A percentile compares a stretch with the other conserved stretches of the same genome.
These are phyloP conservation scores for Nixonia krombeini DNA, from an alignment of 1,140 invertebrate genomes.

Conservation along the genomic window DNA sequence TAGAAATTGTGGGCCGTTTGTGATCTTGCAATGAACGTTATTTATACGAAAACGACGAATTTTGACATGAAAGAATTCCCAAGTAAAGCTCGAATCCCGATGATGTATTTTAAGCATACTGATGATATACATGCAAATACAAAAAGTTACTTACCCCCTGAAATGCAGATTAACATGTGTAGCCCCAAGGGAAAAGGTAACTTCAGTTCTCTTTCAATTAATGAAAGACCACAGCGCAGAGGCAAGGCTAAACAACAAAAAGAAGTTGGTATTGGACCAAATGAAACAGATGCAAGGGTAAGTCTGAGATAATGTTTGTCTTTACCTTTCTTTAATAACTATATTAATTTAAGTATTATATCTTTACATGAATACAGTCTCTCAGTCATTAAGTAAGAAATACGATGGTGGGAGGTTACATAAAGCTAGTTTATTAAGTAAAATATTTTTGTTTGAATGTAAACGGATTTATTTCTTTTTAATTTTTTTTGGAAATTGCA, in stretches of 20 bases:
- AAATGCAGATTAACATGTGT: slow-evolving; percentile 75
- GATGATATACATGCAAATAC: slow-evolving; percentile 81
- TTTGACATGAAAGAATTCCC: slow-evolving; percentile 92
- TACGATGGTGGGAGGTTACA: too few species aligned
- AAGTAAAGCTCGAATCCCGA: slow-evolving; percentile 85
- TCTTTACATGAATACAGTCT: too few species aligned
- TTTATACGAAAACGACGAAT: slow-evolving; percentile 87
- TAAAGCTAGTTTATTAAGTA: too few species aligned
- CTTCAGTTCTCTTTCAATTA: slow-evolving; percentile 64
- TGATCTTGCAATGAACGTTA: slow-evolving; percentile 92
- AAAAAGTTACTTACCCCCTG: slow-evolving; percentile 78
- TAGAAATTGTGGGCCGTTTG: slow-evolving; percentile 97
- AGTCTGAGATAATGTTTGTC: slow-evolving; percentile 52
- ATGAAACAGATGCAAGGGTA: slow-evolving; percentile 77
- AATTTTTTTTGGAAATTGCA: not conserved
- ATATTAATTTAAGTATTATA: too few species aligned
- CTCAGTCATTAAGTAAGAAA: too few species aligned
- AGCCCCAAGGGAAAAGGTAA: slow-evolving; percentile 70
- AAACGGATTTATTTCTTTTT: too few species aligned
- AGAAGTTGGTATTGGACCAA: slow-evolving; percentile 74
- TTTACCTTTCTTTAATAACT: too few species aligned
- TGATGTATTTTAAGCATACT: slow-evolving; percentile 86
- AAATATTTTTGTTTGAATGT: not conserved
- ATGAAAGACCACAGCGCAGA: slow-evolving; percentile 61
- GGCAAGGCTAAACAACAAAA: slow-evolving; percentile 71